Evolutionary conservation across 1,140 invertebrate species (phyloP).

Genomic region (Drosophila orosa): DNA sequence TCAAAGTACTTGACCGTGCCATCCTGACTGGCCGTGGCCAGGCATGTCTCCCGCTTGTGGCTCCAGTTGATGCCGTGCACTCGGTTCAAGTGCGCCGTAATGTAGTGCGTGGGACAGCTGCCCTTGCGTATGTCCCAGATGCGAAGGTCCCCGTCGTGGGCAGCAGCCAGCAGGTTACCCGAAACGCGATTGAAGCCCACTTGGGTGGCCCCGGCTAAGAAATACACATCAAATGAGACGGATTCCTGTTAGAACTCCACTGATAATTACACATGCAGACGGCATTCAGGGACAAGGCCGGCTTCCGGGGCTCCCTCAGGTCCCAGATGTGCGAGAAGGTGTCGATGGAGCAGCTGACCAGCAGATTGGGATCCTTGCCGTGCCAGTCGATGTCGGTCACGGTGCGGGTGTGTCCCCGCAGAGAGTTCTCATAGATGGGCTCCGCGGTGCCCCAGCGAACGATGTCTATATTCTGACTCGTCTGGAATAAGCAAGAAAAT

Average conservation of each 20-base stretch:
- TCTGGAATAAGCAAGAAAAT: conserved; percentile 85
- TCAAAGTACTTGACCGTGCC: conserved; percentile 98
- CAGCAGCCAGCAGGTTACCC: conserved; percentile 93
- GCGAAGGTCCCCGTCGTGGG: conserved; percentile 97
- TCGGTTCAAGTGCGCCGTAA: conserved; percentile 96
- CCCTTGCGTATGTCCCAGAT: conserved; percentile 97
- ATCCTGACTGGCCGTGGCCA: conserved; percentile 97
- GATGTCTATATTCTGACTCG: conserved; percentile 93
- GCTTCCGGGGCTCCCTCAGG: conserved; percentile 92
- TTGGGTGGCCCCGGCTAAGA: conserved; percentile 94
- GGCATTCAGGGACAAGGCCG: conserved; percentile 91
- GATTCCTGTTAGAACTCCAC: background rate
- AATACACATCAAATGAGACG: background rate
- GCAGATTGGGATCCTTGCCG: conserved; percentile 92
- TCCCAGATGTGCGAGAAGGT: conserved; percentile 98
- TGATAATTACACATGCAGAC: conserved; percentile 85
- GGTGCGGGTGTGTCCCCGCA: conserved; percentile 93
- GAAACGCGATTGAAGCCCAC: conserved; percentile 96
- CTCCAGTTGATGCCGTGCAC: conserved; percentile 98
- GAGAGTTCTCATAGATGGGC: conserved; percentile 88
- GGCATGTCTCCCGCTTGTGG: conserved; percentile 91
- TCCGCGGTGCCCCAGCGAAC: conserved; percentile 89
- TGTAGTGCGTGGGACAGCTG: conserved; percentile 94
- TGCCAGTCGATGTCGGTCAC: conserved; percentile 98
- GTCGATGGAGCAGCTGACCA: conserved; percentile 97